Base-by-base conservation (phyloP, 2,113 vertebrate species). In the Mormyrus iriodes region DNA sequence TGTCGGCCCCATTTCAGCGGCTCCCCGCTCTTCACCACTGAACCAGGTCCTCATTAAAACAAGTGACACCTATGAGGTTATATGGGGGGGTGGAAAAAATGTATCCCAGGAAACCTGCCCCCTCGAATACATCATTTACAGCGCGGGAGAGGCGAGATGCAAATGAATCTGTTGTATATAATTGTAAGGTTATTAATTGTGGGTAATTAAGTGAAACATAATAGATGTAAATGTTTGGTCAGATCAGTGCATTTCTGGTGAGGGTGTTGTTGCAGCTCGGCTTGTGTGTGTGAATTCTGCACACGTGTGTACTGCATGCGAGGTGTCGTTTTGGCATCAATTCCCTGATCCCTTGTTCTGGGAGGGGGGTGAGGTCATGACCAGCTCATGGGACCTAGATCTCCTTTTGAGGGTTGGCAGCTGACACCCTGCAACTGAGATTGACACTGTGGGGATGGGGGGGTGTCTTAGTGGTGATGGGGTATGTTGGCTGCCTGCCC, bases 401-500 rank as follows among this genome's bases (percentile, higher is more conserved):
- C 95, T 96, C 95, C 95, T 96, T 97, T 97, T 97, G 94, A 95
- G 95, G 94, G 96, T 97, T 95, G 95, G 96, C 94, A 94, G 91
- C 92, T 91, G 94, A 94, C 91, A 92, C 90, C 89, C 90, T 93
- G 91, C 94, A 94, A 95, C 91, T 93, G 93, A 93, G 95, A 87
- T 95, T 95, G 91, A 93, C 12, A 92, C 94, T 58, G 95, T 94
- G 96, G 94, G 94, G 94, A 93, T 96, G 95, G 95, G 95, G 15
- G 17, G 19, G 51, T 96, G 94, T 96, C 96, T 95, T 94, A 94
- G 96, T 19, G 53, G 53, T 24, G 91, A 4, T 90, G 90, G 82
- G 93, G 91, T 90, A 91, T 90, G 76, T 31, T 94, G 92, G 93
- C 93, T 85, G 19, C 42, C 35, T 21, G 3, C 52, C 49, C 0